A percentile compares a stretch with the other conserved stretches of the same genome.
Evolutionary conservation across 2,797 vertebrate genomes (phyloP).

Genomic region (Danio tinwini): DNA sequence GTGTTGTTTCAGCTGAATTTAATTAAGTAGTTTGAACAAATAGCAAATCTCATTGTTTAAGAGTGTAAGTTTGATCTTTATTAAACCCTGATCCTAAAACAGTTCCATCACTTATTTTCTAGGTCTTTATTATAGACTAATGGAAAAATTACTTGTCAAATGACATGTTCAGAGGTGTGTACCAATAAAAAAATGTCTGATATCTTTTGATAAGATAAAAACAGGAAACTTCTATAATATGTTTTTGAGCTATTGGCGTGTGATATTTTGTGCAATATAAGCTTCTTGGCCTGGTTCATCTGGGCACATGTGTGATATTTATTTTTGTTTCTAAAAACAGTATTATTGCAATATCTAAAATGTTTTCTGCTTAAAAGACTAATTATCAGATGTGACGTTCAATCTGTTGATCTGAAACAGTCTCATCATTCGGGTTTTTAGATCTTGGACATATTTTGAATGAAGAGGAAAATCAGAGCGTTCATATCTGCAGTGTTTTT

Average conservation of each 20-base stretch:
- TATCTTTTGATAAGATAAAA: slow-evolving; percentile 55
- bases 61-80: not conserved
- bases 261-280: slow-evolving; percentile 76
- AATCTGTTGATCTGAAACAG: not conserved
- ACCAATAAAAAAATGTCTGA: slow-evolving; percentile 49
- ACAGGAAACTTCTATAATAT: slow-evolving; percentile 47
- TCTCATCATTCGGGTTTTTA: not conserved
- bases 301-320: slow-evolving; percentile 56
- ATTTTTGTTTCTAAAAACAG: slow-evolving; percentile 49
- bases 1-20: too few species aligned
- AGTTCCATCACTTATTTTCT: slow-evolving; percentile 3
- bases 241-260: slow-evolving; percentile 53
- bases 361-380: slow-evolving; percentile 6
- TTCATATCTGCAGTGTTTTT: slow-evolving; percentile 46
- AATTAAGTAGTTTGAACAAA: too few species aligned
- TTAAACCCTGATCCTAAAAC: not conserved
- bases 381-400: not conserved
- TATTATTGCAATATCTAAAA: slow-evolving; percentile 10
- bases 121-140: slow-evolving; percentile 19
- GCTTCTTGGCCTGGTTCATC: slow-evolving; percentile 41
- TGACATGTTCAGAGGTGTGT: slow-evolving; percentile 35
- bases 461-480: not conserved
- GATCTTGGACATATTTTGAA: not conserved
- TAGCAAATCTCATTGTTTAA: too few species aligned
- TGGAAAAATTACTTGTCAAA: slow-evolving; percentile 28